Evolutionary conservation across 2,888 invertebrate genomes (phyloP).

Genomic region (Brassicogethes aeneus): DNA sequence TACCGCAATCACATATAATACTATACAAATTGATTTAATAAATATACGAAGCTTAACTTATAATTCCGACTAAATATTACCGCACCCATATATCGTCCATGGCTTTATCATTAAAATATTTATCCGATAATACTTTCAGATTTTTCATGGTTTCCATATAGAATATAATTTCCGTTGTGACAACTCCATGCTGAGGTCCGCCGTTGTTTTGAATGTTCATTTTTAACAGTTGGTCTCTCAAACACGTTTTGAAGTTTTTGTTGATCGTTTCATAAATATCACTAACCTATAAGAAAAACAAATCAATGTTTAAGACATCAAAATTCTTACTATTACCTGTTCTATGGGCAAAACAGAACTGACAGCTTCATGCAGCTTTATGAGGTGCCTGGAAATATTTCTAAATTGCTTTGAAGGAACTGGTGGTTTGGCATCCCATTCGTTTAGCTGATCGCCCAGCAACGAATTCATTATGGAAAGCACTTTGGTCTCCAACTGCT

Average conservation of each 20-base stretch:
- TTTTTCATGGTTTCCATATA: conserved; percentile 81
- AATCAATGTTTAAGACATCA: too few species aligned
- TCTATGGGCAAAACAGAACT: conserved; percentile 72
- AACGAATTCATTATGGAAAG: conserved; percentile 82
- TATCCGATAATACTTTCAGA: conserved; percentile 65
- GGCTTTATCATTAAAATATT: conserved; percentile 65
- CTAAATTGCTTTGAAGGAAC: conserved; percentile 87
- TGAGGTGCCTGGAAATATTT: conserved; percentile 79
- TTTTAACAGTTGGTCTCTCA: conserved; percentile 73
- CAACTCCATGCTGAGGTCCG: conserved; percentile 92
- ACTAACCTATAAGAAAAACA: conserved; percentile 30
- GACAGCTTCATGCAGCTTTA: conserved; percentile 86
- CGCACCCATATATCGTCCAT: conserved; percentile 78
- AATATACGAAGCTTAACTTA: conserved; percentile 7
- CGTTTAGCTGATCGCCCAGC: conserved; percentile 66
- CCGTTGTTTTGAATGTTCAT: conserved; percentile 91
- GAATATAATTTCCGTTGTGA: conserved; percentile 86
- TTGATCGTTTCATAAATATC: conserved; percentile 57
- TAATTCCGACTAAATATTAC: conserved; percentile 34
- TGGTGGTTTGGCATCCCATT: conserved; percentile 93
- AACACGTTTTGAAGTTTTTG: conserved; percentile 75
- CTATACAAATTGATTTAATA: not conserved
- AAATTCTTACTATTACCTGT: too few species aligned
- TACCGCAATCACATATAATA: not conserved
- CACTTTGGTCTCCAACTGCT: conserved; percentile 88